Evolutionary conservation across 1,140 invertebrate genomes (phyloP), one percentile per base, ranked within the genome.

Genomic region (Bathynomus jamesi): DNA sequence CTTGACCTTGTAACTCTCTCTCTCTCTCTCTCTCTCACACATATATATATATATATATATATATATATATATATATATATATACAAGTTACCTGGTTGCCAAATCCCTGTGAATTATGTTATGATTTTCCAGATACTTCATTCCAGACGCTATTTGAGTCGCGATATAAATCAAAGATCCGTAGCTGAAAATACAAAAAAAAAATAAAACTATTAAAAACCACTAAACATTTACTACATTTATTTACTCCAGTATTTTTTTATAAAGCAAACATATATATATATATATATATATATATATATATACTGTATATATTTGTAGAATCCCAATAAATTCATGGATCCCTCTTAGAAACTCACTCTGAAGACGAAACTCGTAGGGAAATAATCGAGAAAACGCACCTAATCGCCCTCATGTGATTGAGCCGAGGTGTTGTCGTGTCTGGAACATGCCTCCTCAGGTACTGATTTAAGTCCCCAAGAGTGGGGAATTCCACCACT

Each of bases 401-500:
- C 72, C 72, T 74, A 40, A 74, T 74, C 28, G 72, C 64, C 29
- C 72, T 46, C 72, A 74, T 74, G 27, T 74, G 72, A 60, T 74
- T 74, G 64, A 74, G 72, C 24, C 72, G 61, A 0, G 72, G 72
- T 0, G 76, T 71, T 17, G 72, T 73, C 17, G 77, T 76, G 61
- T 80, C 74, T 13, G 78, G 73, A 2, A 78, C 69, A 61, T 78
- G 78, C 7, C 73, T 82, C 68, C 84, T 83, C 30, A 92, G 83
- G 81, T 93, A 93, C 72, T 88, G 88, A 67, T 91, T 90, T 24
- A 95, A 85, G 81, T 94, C 91, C 4, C 91, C 91, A 40, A 89
- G 87, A 79, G 93, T 90, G 71, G 91, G 89, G 80, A 93, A 92
- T 81, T 95, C 92, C 69, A 94, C 88, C 3, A 95, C 87, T 76